Evolutionary conservation across 2,888 invertebrate genomes (phyloP), one percentile per base, ranked within the genome.

Genomic region (Drosophila hamatofila): DNA sequence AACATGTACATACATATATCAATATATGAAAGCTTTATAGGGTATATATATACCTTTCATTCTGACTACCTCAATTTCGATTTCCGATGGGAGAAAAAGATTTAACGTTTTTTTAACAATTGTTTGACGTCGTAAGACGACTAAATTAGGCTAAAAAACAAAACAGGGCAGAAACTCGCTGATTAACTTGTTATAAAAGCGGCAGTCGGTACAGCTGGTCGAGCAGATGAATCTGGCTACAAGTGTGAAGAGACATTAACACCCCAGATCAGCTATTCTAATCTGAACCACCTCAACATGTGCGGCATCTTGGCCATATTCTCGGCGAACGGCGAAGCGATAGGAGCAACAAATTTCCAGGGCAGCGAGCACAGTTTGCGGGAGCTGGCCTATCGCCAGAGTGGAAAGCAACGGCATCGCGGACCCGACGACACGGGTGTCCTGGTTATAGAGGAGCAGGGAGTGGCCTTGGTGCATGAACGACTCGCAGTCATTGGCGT

Each of bases 281-380:
- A 4, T 21, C 18, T 8, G 41, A 9, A 16, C 46, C 27, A 16
- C 2, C 12, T 37, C n/a, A 46, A 30, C 0, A 92, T 92, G 92
- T 92, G 92, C 61, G 92, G 92, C 35, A 92, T 92, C 52, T 89
- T 92, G 70, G 91, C 92, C 23, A 81, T 92, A 62, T 92, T 92
- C 64, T 91, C 91, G 1, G 64, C 79, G 14, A 74, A 82, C 23
- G 85, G 86, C 2, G 30, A 79, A 18, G 75, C 88, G 0, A 83
- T 91, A 27, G 54, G 51, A 11, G 21, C 73, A 0, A 83, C 78
- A 23, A 51, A 61, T 30, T 77, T 80, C 9, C 49, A 77, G 12
- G 81, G 76, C 35, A 77, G 82, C 25, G 60, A 72, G n/a, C 86
- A 90, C 39, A 80, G 64, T 18, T 58, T 91, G 25, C 75, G 92